Base-by-base conservation (phyloP, 2,797 vertebrate genomes). In the Cyclopterus lumpus region DNA sequence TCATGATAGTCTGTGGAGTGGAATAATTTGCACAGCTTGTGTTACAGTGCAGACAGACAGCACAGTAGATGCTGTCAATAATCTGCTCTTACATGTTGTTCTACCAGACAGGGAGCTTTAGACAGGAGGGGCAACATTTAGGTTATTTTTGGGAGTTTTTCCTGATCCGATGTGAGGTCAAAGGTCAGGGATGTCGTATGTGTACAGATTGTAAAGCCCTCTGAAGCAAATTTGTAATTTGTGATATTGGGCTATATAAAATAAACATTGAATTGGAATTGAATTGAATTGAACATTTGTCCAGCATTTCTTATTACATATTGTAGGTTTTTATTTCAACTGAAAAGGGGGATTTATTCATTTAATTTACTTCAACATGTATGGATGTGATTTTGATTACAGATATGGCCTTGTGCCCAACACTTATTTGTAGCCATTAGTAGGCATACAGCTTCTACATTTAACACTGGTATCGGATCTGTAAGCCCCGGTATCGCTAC, bases 21-120 rank as follows among this genome's bases (percentile, higher is more conserved):
- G 26, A 65, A 59, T 54, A 67, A 57, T 62, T 32, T 77, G 51
- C 49, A 54, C 3, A 54, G 34, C 73, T 26, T 22, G 22, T 59
- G 63, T 76, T 40, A 65, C n/a, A 60, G 26, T 46, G 54, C 32
- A 51, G 51, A 81, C 59, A 76, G 34, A 65, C 40, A 62, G 30
- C 12, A 60, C n/a, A 51, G n/a, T 62, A 48, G 67, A 7, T 18
- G 26, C 30, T 38, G 8, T 57, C 26, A 36, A 28, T 9, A 40
- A 59, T 22, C 14, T 11, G 8, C 61, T 32, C 14, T 42, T 14
- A 15, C 7, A 48, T 1, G 5, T 62, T 40, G 2, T 34, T 61
- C 15, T 36, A 16, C 0, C 24, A 65, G 7, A n/a, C 42, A 65
- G 10, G 14, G 16, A 40, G 51, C 53, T 53, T 69, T 30, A 15